phyloP scores from a whole-genome alignment of 2,113 vertebrate genomes.

The Petrocephalus microphthalmus region DNA sequence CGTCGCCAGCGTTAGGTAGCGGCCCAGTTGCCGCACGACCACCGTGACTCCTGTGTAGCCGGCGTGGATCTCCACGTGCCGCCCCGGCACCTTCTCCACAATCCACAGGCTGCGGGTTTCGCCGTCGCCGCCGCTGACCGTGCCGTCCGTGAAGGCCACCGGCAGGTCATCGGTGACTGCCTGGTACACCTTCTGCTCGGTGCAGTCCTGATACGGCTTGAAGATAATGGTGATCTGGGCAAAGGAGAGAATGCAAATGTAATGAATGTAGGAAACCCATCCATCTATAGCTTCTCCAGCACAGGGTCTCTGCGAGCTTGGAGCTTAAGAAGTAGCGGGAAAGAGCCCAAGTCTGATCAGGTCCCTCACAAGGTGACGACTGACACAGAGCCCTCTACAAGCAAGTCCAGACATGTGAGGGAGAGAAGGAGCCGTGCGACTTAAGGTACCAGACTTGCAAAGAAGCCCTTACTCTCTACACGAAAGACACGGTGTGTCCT shows the following conservation, averaged over 20 bases:
- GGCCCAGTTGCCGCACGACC: slow-evolving; percentile 80
- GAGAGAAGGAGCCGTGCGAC: background rate
- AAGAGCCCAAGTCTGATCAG: background rate
- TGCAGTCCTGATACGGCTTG: slow-evolving; percentile 86
- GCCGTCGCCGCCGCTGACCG: slow-evolving; percentile 67
- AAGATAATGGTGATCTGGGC: slow-evolving; percentile 89
- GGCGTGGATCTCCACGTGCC: slow-evolving; percentile 80
- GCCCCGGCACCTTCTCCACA: slow-evolving; percentile 72
- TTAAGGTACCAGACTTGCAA: background rate
- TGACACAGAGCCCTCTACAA: background rate
- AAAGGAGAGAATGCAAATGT: background rate
- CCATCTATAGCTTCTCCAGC: background rate
- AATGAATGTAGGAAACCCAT: background rate
- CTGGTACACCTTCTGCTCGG: slow-evolving; percentile 94
- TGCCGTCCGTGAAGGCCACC: slow-evolving; percentile 88
- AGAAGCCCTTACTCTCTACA: background rate
- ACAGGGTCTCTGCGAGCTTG: background rate
- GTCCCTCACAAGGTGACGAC: background rate
- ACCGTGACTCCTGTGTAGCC: slow-evolving; percentile 85
- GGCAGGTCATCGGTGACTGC: slow-evolving; percentile 87
- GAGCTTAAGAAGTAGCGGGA: background rate
- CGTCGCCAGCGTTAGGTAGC: slow-evolving; percentile 82
- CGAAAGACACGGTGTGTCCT: background rate
- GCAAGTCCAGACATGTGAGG: background rate
- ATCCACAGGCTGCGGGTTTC: slow-evolving; percentile 73